Evolutionary conservation across 2,888 invertebrate species (phyloP).

Genomic region (Tetranychus piercei): DNA sequence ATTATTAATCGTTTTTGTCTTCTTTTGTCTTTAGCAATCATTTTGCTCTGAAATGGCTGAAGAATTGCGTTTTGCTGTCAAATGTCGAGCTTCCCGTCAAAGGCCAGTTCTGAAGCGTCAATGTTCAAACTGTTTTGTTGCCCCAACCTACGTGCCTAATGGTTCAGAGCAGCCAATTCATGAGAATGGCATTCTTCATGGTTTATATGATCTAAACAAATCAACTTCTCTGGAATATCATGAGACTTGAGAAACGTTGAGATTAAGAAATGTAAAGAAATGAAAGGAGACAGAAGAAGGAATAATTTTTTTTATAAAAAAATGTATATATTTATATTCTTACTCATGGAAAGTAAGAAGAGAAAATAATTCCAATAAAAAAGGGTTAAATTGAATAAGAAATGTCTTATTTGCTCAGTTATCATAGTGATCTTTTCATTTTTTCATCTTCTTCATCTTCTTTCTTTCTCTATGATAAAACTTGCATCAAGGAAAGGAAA

Average conservation of each 20-base stretch:
- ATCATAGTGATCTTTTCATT: too few species aligned
- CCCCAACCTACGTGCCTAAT: slow-evolving; percentile 26
- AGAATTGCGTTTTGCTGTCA: slow-evolving; percentile 72
- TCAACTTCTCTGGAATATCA: neutral
- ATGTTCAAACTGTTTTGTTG: slow-evolving; percentile 54
- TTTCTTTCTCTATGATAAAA: too few species aligned
- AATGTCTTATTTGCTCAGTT: too few species aligned
- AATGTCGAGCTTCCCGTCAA: slow-evolving; percentile 55
- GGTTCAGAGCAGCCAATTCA: slow-evolving; percentile 5
- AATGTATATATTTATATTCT: too few species aligned
- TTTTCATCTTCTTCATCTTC: too few species aligned
- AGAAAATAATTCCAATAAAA: too few species aligned
- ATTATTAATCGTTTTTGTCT: neutral
- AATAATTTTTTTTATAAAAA: too few species aligned
- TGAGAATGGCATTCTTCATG: slow-evolving; percentile 8
- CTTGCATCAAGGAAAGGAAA: too few species aligned
- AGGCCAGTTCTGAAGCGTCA: slow-evolving; percentile 57
- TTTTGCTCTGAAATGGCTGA: slow-evolving; percentile 84
- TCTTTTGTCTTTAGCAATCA: slow-evolving; percentile 44
- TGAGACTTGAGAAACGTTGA: neutral
- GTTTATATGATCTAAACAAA: neutral
- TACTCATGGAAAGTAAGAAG: too few species aligned
- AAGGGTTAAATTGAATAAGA: too few species aligned
- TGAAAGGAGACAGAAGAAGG: neutral
- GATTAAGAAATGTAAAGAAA: neutral